Conservation (phyloP, 2,888 invertebrate species). For the Sinhomidia bicolor region DNA sequence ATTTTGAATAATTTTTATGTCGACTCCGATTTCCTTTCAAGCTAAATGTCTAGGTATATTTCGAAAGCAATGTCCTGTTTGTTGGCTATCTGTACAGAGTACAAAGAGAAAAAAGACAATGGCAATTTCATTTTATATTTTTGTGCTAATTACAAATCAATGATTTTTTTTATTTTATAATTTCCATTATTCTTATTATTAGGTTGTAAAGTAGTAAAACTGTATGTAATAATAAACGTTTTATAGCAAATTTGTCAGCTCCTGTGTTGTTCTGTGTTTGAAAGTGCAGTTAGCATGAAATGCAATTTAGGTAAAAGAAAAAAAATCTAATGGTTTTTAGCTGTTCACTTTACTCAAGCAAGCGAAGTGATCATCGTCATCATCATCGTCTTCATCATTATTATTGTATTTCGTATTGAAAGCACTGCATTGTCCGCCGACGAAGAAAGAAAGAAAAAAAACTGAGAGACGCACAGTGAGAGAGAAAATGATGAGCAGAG, state of each 20-base stretch:
- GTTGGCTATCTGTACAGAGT: background rate
- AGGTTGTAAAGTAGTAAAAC: background rate
- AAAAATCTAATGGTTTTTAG: constrained; percentile 16
- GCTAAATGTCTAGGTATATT: background rate
- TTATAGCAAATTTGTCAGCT: background rate
- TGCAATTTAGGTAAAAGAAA: background rate
- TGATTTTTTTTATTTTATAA: constrained; percentile 35
- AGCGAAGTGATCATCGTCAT: background rate
- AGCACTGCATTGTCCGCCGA: constrained; percentile 14
- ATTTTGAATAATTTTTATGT: constrained; percentile 67
- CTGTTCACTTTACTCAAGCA: background rate
- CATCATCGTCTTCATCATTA: background rate
- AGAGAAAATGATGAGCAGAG: constrained; percentile 48
- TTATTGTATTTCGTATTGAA: constrained; percentile 22
- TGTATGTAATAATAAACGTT: background rate
- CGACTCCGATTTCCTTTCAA: constrained; percentile 8
- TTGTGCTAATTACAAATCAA: constrained; percentile 17
- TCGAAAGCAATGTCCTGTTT: background rate
- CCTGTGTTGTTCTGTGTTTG: background rate
- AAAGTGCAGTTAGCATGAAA: constrained; percentile 13
- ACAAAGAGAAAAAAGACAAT: background rate
- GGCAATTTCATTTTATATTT: background rate
- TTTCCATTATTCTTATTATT: background rate
- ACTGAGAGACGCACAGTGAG: background rate
- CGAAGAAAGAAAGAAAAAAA: background rate